Conservation (phyloP, 23 tunicate species). For the Styela plicata region DNA sequence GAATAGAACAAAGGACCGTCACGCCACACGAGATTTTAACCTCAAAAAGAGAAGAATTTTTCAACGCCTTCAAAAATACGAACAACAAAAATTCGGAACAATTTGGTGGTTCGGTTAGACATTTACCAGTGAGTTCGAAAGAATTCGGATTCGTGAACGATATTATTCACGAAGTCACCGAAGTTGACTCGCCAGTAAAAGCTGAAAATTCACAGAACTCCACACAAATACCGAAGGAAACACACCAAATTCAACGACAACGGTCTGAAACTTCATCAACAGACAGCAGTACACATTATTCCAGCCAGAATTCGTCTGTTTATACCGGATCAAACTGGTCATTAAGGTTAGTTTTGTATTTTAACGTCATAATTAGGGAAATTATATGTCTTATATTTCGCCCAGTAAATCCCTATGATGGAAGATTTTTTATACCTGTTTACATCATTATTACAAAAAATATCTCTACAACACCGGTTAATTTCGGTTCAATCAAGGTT, state of each 20-base stretch:
- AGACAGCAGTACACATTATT: slow-evolving; percentile 29
- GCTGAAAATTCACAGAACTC: not conserved
- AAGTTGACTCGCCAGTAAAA: slow-evolving; percentile 3
- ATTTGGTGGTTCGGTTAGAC: slow-evolving; percentile 26
- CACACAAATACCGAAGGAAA: not conserved
- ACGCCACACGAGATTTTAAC: slow-evolving; percentile 25
- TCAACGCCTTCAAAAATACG: slow-evolving; percentile 17
- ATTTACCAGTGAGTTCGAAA: slow-evolving; percentile 19
- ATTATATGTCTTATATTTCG: no score
- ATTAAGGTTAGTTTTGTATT: slow-evolving; percentile 47
- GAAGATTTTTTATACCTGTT: no score
- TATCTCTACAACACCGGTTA: no score
- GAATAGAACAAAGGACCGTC: slow-evolving; percentile 7
- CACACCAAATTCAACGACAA: slow-evolving; percentile 16
- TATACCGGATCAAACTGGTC: slow-evolving; percentile 59
- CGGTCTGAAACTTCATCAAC: slow-evolving; percentile 33
- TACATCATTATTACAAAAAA: no score
- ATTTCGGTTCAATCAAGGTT: no score
- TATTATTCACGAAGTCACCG: slow-evolving; percentile 20
- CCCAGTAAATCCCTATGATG: no score
- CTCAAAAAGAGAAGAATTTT: slow-evolving; percentile 25
- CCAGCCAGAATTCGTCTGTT: slow-evolving; percentile 17
- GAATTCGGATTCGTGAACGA: slow-evolving; percentile 18
- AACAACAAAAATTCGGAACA: not conserved
- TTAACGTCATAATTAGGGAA: not conserved